These are phyloP conservation scores for Ovis aries DNA, from an alignment of 2,113 vertebrate genomes.

Conservation along the genomic window DNA sequence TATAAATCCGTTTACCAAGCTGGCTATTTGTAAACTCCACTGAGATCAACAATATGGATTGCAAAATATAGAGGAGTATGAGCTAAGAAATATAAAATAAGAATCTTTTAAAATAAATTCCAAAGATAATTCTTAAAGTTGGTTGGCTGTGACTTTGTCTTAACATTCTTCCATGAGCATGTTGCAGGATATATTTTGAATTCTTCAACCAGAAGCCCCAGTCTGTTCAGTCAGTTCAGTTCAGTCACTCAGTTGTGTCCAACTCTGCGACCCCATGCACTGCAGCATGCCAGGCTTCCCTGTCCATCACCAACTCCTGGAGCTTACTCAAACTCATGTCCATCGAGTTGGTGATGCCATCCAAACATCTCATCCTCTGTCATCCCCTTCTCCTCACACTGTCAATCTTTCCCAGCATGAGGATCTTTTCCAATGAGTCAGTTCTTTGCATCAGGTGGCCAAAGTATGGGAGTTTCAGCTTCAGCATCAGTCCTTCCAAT, in stretches of 20 bases:
- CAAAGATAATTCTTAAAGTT: neutral
- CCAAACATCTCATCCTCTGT: neutral
- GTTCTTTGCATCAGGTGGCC: neutral
- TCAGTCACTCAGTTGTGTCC: neutral
- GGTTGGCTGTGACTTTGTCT: neutral
- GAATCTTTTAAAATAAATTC: neutral
- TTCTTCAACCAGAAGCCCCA: neutral
- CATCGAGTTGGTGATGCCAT: neutral
- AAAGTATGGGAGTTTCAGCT: neutral
- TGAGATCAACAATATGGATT: neutral
- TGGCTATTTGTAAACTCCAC: neutral
- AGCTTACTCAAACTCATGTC: neutral
- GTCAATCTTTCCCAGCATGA: neutral
- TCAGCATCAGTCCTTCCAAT: neutral
- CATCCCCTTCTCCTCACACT: fast-evolving
- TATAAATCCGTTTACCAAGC: neutral
- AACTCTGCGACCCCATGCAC: neutral
- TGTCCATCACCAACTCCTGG: neutral
- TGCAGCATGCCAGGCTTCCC: neutral
- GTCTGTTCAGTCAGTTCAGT: neutral
- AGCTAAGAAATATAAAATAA: neutral
- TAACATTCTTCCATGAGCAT: neutral
- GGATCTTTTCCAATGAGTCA: neutral
- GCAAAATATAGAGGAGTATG: neutral
- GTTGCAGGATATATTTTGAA: neutral